These are phyloP conservation scores for Hymenopus coronatus DNA, from an alignment of 2,888 invertebrate species.

Conservation along the genomic window DNA sequence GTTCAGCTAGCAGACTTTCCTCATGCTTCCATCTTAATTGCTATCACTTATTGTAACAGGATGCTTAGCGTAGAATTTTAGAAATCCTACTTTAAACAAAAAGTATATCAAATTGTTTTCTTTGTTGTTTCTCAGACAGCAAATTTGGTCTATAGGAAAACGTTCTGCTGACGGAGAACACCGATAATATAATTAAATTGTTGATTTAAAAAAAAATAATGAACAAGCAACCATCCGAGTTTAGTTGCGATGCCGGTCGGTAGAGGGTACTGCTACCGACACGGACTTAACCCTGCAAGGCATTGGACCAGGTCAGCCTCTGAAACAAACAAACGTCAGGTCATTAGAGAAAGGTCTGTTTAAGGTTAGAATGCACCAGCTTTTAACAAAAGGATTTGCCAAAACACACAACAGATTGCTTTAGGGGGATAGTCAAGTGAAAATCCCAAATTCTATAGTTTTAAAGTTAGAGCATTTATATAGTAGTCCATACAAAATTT, in stretches of 20 bases:
- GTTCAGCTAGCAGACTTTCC: background rate
- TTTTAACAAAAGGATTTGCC: too few relatives aligned
- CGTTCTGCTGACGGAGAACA: background rate
- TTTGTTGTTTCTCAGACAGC: background rate
- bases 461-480: too few relatives aligned
- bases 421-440: too few relatives aligned
- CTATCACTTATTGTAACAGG: background rate
- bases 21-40: background rate
- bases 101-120: background rate
- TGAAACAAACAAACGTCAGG: conserved; percentile 35
- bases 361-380: too few relatives aligned
- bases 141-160: background rate
- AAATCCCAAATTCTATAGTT: too few relatives aligned
- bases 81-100: background rate
- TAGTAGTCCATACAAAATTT: too few relatives aligned
- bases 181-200: background rate
- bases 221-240: conserved; percentile 40
- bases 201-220: background rate
- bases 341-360: background rate
- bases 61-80: background rate
- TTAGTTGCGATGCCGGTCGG: conserved; percentile 38
- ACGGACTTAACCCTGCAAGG: conserved; percentile 44
- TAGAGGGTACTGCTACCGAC: conserved; percentile 42
- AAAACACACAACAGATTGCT: too few relatives aligned
- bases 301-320: conserved; percentile 44